Evolutionary conservation across 2,113 vertebrate species (phyloP).

Genomic region (Burhinus oedicnemus): DNA sequence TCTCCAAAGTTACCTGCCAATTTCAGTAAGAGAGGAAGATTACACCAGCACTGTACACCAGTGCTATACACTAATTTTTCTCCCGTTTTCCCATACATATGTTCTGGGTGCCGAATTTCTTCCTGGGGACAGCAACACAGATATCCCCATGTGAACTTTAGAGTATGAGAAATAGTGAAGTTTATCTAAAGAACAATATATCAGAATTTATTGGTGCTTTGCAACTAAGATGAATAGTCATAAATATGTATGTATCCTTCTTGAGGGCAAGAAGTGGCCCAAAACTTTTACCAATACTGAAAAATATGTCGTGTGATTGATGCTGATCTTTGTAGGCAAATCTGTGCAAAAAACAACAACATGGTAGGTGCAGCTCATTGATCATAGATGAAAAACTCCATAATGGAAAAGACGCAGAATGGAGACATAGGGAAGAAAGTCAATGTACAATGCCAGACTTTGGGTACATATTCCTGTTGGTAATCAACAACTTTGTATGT

Average conservation of each 20-base stretch:
- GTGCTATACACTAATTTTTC: background rate
- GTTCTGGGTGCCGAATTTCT: background rate
- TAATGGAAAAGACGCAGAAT: background rate
- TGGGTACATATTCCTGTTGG: constrained; percentile 2
- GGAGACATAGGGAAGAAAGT: background rate
- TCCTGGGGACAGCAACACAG: background rate
- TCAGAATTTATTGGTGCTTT: background rate
- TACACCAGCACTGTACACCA: background rate
- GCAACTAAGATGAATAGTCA: background rate
- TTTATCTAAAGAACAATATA: background rate
- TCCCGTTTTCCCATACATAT: background rate
- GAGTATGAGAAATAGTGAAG: background rate
- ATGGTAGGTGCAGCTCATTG: background rate
- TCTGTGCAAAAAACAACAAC: background rate
- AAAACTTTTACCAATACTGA: background rate
- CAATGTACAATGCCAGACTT: background rate
- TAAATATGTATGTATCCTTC: background rate
- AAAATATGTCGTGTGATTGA: background rate
- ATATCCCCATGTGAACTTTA: background rate
- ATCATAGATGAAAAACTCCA: background rate
- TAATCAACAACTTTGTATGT: constrained; percentile 32
- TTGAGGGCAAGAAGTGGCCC: background rate
- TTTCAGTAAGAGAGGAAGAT: background rate
- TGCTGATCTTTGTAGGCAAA: background rate
- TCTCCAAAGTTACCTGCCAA: background rate